These are phyloP conservation scores for Liopterus haemorrhoidalis DNA, from an alignment of 2,888 invertebrate species.

Conservation along the genomic window DNA sequence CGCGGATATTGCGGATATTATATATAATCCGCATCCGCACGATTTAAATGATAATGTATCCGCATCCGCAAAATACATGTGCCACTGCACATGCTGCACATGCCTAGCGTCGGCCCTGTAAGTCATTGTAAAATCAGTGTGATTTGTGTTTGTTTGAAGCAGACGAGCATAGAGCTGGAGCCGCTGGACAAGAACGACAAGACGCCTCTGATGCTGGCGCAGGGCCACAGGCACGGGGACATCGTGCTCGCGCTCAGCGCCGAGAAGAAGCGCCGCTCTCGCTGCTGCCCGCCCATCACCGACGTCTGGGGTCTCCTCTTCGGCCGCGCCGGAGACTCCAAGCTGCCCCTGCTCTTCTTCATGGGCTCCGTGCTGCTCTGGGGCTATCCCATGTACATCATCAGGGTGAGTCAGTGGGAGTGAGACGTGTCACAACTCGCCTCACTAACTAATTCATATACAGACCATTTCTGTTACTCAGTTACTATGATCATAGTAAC, in stretches of 20 bases:
- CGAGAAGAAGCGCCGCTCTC: constrained; percentile 73
- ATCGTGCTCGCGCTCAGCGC: constrained; percentile 75
- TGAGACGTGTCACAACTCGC: no score
- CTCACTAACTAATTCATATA: no score
- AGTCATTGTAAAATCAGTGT: constrained; percentile 3
- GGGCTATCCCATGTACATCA: constrained; percentile 92
- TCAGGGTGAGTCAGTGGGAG: constrained; percentile 69
- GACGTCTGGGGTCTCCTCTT: constrained; percentile 86
- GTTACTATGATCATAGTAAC: no score
- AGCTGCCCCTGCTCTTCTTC: constrained; percentile 80
- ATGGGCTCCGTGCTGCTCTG: constrained; percentile 78
- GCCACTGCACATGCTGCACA: no score
- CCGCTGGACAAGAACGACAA: constrained; percentile 87
- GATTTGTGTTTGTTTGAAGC: no score
- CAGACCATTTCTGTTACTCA: no score
- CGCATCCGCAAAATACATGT: no score
- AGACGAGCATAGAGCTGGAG: constrained; percentile 81
- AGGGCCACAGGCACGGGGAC: constrained; percentile 79
- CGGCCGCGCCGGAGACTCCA: constrained; percentile 86
- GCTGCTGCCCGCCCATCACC: constrained; percentile 82
- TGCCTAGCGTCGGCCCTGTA: no score
- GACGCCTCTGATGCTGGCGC: constrained; percentile 83
- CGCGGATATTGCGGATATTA: no score
- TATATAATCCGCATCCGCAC: no score
- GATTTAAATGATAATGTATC: no score